These are phyloP conservation scores for Venturia canescens DNA, from an alignment of 1,140 invertebrate genomes.

Conservation along the genomic window DNA sequence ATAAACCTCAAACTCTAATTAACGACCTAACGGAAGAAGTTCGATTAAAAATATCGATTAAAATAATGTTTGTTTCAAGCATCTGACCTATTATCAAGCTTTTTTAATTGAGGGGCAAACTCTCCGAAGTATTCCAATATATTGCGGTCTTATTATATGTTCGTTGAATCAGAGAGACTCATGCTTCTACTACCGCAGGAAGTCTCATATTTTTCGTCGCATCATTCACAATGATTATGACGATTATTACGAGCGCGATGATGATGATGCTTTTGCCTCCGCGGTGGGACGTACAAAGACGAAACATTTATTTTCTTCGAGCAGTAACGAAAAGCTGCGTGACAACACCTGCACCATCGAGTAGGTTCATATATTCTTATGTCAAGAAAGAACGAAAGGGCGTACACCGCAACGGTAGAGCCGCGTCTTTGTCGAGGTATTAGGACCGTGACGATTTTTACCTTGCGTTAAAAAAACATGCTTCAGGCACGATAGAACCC, in stretches of 20 bases:
- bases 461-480: too few species aligned
- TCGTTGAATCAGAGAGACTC: too few species aligned
- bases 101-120: too few species aligned
- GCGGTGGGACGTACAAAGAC: slow-evolving; percentile 13
- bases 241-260: background rate
- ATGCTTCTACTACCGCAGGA: background rate
- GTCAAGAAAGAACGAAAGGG: slow-evolving; percentile 12
- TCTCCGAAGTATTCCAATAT: too few species aligned
- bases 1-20: too few species aligned
- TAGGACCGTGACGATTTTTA: too few species aligned
- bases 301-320: slow-evolving; percentile 18
- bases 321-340: slow-evolving; percentile 25
- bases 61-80: too few species aligned
- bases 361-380: slow-evolving; percentile 14
- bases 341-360: slow-evolving; percentile 44
- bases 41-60: too few species aligned
- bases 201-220: slow-evolving; percentile 26
- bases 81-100: too few species aligned
- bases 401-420: background rate
- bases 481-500: too few species aligned
- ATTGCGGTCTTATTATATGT: too few species aligned
- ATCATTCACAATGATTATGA: slow-evolving; percentile 17
- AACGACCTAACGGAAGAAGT: too few species aligned
- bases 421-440: slow-evolving; percentile 1
- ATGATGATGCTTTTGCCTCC: slow-evolving; percentile 22